phyloP scores from a whole-genome alignment of 1,140 invertebrate species.

The Tetramorium simillimum region DNA sequence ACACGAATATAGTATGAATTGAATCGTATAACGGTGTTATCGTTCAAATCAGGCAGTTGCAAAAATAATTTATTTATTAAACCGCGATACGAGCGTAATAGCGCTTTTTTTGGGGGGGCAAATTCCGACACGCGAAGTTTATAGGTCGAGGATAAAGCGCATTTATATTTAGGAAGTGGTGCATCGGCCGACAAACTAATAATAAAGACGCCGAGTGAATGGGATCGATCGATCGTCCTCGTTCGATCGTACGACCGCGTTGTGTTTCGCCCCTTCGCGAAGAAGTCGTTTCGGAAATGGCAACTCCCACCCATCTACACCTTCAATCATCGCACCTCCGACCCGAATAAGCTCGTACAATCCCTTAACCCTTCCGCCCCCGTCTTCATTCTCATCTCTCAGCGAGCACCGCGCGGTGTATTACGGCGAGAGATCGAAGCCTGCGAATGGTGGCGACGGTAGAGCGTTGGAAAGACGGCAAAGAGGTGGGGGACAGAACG shows the following conservation, averaged over 20 bases:
- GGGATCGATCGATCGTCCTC: slow-evolving; percentile 35
- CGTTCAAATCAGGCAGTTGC: neutral
- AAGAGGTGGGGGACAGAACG: slow-evolving; percentile 5
- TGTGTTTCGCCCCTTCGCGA: neutral
- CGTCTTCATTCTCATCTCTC: slow-evolving; percentile 11
- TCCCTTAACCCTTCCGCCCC: neutral
- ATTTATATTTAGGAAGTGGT: neutral
- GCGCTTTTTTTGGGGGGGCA: neutral
- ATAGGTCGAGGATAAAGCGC: neutral
- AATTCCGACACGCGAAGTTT: neutral
- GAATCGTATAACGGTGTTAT: no score
- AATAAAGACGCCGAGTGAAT: slow-evolving; percentile 12
- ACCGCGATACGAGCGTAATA: neutral
- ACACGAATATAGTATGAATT: neutral
- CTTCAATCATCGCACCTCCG: slow-evolving; percentile 23
- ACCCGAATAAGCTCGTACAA: neutral
- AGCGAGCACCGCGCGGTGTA: slow-evolving; percentile 13
- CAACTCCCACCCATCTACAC: neutral
- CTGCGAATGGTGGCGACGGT: neutral
- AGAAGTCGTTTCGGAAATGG: slow-evolving; percentile 8
- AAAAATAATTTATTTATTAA: neutral
- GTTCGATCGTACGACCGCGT: neutral
- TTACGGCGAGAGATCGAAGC: slow-evolving; percentile 31
- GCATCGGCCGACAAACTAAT: neutral
- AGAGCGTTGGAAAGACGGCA: neutral